Conservation (phyloP, 1,140 invertebrate genomes). For the Drosophila aff. region DNA sequence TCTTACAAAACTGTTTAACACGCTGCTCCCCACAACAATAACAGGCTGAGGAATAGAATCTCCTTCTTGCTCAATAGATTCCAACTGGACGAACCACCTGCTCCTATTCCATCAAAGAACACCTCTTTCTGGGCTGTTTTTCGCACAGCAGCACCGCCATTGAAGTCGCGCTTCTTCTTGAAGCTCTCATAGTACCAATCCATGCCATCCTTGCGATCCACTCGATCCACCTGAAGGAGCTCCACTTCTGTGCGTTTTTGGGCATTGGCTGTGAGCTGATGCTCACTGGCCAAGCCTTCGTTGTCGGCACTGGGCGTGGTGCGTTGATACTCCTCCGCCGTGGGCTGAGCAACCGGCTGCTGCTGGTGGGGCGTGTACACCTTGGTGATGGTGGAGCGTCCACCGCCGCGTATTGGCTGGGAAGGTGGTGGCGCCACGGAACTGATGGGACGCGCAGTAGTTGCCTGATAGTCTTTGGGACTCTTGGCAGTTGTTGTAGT, state of each 20-base stretch:
- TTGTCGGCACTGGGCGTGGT: constrained; percentile 72
- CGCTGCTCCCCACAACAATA: constrained; percentile 51
- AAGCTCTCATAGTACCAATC: constrained; percentile 92
- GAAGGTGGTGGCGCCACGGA: constrained; percentile 26
- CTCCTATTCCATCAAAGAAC: constrained; percentile 28
- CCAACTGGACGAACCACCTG: constrained; percentile 26
- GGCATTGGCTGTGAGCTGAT: constrained; percentile 56
- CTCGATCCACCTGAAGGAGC: constrained; percentile 39
- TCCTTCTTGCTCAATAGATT: constrained; percentile 20
- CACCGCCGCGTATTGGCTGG: constrained; percentile 58
- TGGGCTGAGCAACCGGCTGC: constrained; percentile 66
- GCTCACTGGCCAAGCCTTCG: constrained; percentile 54
- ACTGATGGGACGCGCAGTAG: constrained; percentile 23
- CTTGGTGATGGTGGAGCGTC: constrained; percentile 88
- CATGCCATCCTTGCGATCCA: constrained; percentile 85
- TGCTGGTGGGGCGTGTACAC: constrained; percentile 86
- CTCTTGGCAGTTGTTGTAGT: constrained; percentile 49
- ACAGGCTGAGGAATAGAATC: constrained; percentile 36
- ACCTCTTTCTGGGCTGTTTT: constrained; percentile 56
- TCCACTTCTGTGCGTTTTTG: constrained; percentile 69
- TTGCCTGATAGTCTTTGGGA: constrained; percentile 30
- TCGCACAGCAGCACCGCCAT: constrained; percentile 41
- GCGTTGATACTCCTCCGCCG: constrained; percentile 81
- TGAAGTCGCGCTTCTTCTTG: constrained; percentile 86
- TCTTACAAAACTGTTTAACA: constrained; percentile 70